Conservation (phyloP, 2,797 vertebrate genomes). For the Scomberomorus guttatus region DNA sequence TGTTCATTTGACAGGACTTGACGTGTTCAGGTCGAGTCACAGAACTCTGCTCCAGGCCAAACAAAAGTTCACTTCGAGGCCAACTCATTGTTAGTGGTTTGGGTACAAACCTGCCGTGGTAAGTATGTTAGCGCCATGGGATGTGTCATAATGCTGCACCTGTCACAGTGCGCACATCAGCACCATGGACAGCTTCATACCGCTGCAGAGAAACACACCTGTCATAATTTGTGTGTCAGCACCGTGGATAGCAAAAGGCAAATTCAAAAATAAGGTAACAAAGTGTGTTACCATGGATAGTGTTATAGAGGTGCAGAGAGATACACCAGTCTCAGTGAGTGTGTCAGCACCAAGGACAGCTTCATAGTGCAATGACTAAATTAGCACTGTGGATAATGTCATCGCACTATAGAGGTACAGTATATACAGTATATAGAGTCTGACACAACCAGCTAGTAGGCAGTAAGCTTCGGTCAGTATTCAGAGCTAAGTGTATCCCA, state of each 20-base stretch:
- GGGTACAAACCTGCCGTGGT: neutral
- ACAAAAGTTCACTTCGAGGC: neutral
- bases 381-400: too few species aligned
- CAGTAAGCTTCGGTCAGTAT: too few species aligned
- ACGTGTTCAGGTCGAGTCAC: too few species aligned
- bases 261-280: neutral
- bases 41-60: neutral
- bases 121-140: neutral
- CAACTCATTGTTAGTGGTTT: too few species aligned
- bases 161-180: neutral
- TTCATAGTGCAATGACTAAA: neutral
- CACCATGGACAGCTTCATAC: neutral
- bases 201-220: neutral
- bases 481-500: too few species aligned
- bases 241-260: neutral
- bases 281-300: too few species aligned
- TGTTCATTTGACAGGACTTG: too few species aligned
- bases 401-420: too few species aligned
- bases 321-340: too few species aligned
- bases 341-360: neutral
- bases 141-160: neutral
- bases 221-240: neutral
- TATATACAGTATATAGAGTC: too few species aligned
- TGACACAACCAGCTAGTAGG: too few species aligned
- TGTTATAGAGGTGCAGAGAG: too few species aligned